Base-by-base conservation (phyloP, 1,140 invertebrate genomes). In the Drosophila hydei region DNA sequence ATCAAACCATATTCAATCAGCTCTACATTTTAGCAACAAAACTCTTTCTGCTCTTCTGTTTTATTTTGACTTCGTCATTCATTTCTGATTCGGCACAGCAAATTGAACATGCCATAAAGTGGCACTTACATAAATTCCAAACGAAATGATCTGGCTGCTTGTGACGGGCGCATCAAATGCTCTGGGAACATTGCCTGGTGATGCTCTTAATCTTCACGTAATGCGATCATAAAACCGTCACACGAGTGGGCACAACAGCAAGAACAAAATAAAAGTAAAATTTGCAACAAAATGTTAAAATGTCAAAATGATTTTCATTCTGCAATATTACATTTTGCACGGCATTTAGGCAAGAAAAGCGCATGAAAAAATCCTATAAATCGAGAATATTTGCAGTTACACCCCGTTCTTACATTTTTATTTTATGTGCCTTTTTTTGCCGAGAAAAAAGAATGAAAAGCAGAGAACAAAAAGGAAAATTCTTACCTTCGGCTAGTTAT, bases 161-260 rank as follows among this genome's bases (percentile, higher is more conserved):
- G 16, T 27, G 79, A 71, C 60, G 67, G 30, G 60, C 73, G 73
- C 67, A 55, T 51, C 77, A 43, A 87, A 85, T 81, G 62, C 27
- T 47, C 60, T 69, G 70, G 63, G 60, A 76, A 65, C 23, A 42
- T 42, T 40, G 25, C 51, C 4, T 42, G 42, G 42, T 27, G 23
- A 11, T 55, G 9, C 42, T 68, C 30, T 14, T 62, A 62, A 61
- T 68, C 56, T 60, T 59, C 38, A 33, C 36, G 71, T 87, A 87
- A 88, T 88, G 75, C 63, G 83, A 81, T 81, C 81, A 70, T 87
- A 81, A 87, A 88, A 88, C 70, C 75, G 70, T 88, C 81, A 81
- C 55, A 50, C 54, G 65, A 67, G 58, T 27, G 55, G 77, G 51
- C 81, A 81, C 59, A 85, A 87, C 83, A 85, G 43, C 67, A 65